A percentile compares a stretch with the other conserved stretches of the same genome.
Evolutionary conservation across 2,113 vertebrate species (phyloP).

Genomic region (Canis aureus): DNA sequence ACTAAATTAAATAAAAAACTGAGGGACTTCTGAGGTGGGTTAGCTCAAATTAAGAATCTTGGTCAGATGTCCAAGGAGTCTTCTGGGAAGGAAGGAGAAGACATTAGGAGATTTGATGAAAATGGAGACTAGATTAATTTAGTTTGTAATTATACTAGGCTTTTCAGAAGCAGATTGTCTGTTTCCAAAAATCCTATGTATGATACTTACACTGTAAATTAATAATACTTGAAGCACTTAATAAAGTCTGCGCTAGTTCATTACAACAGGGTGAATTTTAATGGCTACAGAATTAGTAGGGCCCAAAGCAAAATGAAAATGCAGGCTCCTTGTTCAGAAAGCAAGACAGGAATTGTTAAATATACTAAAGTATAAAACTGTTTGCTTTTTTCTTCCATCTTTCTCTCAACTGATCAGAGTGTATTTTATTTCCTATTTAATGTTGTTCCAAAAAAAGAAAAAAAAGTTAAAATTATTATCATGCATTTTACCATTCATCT

Average conservation of each 20-base stretch:
- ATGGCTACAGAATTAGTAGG: not conserved
- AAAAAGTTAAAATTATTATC: not conserved
- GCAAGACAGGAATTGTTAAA: not conserved
- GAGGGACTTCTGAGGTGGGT: not conserved
- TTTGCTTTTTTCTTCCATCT: not conserved
- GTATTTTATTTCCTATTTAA: not conserved
- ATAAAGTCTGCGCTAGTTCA: not conserved
- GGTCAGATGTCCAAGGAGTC: not conserved
- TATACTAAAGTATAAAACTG: not conserved
- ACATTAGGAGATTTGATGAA: not conserved
- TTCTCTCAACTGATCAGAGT: not conserved
- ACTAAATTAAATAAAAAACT: not conserved
- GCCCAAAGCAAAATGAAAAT: not conserved
- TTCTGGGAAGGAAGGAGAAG: not conserved
- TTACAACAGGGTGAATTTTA: not conserved
- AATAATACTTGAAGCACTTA: not conserved
- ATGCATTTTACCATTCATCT: not conserved
- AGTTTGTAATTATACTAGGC: not conserved
- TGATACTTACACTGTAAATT: not conserved
- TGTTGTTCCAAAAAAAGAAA: not conserved
- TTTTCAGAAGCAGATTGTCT: not conserved
- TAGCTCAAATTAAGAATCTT: not conserved
- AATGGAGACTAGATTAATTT: slow-evolving; percentile 13
- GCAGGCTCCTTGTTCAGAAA: not conserved
- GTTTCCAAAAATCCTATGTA: not conserved